phyloP scores from a whole-genome alignment of 2,888 invertebrate species.

The Eurois occulta region DNA sequence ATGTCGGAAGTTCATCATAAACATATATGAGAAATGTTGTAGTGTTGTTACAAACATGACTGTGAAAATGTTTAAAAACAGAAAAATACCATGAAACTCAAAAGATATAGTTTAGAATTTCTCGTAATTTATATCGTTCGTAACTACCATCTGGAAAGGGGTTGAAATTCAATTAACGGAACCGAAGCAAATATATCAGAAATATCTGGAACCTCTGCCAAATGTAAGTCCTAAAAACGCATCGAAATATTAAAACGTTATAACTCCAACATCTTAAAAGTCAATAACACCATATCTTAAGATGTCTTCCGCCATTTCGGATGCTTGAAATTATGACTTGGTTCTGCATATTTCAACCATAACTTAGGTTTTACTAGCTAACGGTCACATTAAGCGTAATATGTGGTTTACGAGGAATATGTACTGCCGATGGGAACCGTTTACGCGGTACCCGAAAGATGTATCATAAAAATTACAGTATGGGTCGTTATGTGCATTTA shows the following conservation, averaged over 20 bases:
- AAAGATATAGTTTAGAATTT: not conserved
- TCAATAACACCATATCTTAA: constrained; percentile 54
- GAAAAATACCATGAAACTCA: not conserved
- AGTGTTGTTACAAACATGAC: constrained; percentile 1
- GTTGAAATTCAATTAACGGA: not conserved
- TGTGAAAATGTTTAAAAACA: not conserved
- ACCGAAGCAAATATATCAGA: not conserved
- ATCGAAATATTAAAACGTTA: constrained; percentile 25
- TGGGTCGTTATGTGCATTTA: constrained; percentile 48
- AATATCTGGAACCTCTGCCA: constrained; percentile 7
- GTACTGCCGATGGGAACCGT: constrained; percentile 69
- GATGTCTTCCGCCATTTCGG: constrained; percentile 57
- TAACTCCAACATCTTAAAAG: constrained; percentile 37
- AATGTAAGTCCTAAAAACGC: not conserved
- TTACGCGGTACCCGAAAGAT: constrained; percentile 71
- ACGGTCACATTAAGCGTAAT: constrained; percentile 80
- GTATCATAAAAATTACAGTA: constrained; percentile 79
- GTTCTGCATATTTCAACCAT: constrained; percentile 79
- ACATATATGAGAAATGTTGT: constrained; percentile 22
- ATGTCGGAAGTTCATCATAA: constrained; percentile 22
- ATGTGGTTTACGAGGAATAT: constrained; percentile 81
- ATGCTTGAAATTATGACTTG: constrained; percentile 69
- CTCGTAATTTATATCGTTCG: not conserved
- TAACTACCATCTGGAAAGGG: not conserved
- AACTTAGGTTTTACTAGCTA: constrained; percentile 78